Base-by-base conservation (phyloP, 35 echinoderm and acorn worm species). In the Apostichopus parvimensis region DNA sequence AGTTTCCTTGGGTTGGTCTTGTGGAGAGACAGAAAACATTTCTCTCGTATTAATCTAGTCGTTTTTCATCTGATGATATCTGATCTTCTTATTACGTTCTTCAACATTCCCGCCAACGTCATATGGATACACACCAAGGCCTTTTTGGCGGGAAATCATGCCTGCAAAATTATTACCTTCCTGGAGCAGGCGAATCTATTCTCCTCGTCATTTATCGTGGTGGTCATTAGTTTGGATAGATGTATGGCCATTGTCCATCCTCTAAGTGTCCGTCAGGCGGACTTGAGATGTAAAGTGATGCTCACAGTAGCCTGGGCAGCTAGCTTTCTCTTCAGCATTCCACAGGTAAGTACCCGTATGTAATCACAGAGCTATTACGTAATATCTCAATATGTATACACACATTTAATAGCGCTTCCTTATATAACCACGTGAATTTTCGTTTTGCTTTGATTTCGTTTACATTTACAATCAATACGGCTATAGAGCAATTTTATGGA, bases 171-270 rank as follows among this genome's bases (percentile, higher is more conserved):
- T 1, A n/a, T 93, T 12, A 95, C 83, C 68, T 98, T 94, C 56
- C 53, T 95, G 25, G 56, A 75, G n/a, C 89, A 92, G 77, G 26
- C 90, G 8, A 87, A 59, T 10, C 93, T 95, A 18, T 94, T 91
- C 23, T 90, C 92, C 3, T 95, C 94, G 4, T 91, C 94, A 1
- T 98, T 98, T 66, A 86, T 98, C 53, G 89, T 98, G 5, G 94
- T 98, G 54, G 96, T 95, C 9, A 98, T 98, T 70, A 98, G 96
- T 72, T 71, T 98, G 54, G 96, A 98, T 60, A 94, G 96, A 23
- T 98, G 91, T 82, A 92, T 94, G 80, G 94, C 96, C 7, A 95
- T 98, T 89, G 92, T 98, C 13, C 86, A 89, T 78, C 96, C 94
- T 9, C 80, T 98, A 5, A 95, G 96, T 76, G 92, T 95, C 26